These are phyloP conservation scores for Drosophila biarmipes DNA, from an alignment of 1,140 invertebrate genomes.

Conservation along the genomic window DNA sequence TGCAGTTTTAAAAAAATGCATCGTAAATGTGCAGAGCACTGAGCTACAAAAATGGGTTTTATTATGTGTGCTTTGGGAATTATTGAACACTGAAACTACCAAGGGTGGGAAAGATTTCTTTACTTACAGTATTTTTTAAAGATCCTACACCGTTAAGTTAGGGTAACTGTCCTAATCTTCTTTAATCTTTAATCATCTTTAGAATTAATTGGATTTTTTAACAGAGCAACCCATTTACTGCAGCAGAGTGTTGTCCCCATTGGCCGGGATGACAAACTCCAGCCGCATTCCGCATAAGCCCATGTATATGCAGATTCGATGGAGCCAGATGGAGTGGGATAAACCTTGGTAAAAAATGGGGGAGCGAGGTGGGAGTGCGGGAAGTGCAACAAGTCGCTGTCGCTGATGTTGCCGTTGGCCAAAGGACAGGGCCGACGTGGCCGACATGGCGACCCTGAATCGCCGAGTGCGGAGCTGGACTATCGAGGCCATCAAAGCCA, in stretches of 20 bases:
- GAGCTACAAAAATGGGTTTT: slow-evolving; percentile 2
- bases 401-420: slow-evolving; percentile 32
- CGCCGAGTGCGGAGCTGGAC: slow-evolving; percentile 15
- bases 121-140: neutral
- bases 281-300: slow-evolving; percentile 23
- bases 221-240: neutral
- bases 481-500: slow-evolving; percentile 41
- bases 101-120: neutral
- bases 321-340: neutral
- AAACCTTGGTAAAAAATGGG: neutral
- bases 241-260: slow-evolving; percentile 14
- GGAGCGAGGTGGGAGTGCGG: neutral
- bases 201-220: neutral
- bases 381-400: slow-evolving; percentile 51
- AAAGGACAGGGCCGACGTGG: slow-evolving; percentile 33
- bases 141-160: too few relatives aligned
- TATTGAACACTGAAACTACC: too few relatives aligned
- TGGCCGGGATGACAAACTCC: slow-evolving; percentile 18
- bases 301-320: slow-evolving; percentile 44
- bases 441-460: slow-evolving; percentile 27
- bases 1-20: slow-evolving; percentile 32
- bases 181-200: neutral
- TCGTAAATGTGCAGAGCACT: slow-evolving; percentile 6
- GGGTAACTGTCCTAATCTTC: too few relatives aligned
- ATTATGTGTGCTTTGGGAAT: neutral